Base-by-base conservation (phyloP, 2,113 vertebrate species). In the Meriones unguiculatus region DNA sequence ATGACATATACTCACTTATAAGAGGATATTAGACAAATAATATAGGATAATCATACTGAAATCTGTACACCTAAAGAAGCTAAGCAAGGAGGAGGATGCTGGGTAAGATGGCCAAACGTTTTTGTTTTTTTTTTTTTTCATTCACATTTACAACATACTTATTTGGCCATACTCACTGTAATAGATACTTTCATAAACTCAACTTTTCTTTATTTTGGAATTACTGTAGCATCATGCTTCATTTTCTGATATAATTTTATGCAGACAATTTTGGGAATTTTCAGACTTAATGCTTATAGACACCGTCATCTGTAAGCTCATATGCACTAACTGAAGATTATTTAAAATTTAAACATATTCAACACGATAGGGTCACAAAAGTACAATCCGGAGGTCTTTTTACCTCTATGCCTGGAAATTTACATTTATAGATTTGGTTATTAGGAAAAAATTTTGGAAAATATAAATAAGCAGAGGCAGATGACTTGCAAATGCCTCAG, bases 131-230 rank as follows among this genome's bases (percentile, higher is more conserved):
- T 94, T 95, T 97, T 87, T 76, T 82, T 94, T 94, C 90, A 87
- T 85, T 98, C 86, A 97, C 90, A 97, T 64, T 89, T 67, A 24
- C 97, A 94, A 90, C 41, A 70, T 91, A 97, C 84, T 62, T 14
- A 81, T 28, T 97, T 89, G 97, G 91, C 95, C 86, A 97, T 98
- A 98, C 82, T 62, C 35, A 41, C 25, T 24, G 7, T 80, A 96
- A 78, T 94, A 94, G 95, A 95, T 96, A 88, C 87, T 94, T 87
- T 17, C 82, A 87, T 35, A 90, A 78, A 95, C 95, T 80, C 30
- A 70, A 38, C 22, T 8, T 90, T 92, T 22, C 65, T 92, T 95
- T 90, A 75, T 89, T 59, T 90, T 82, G 91, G 64, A 54, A 92
- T 86, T 92, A 94, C 90, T 70, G 22, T n/a, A 73, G 65, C 87